Percentiles rank a stretch among this genome's conserved stretches.
Evolutionary conservation across 2,888 invertebrate genomes (phyloP).

Genomic region (Galerucella pusilla): DNA sequence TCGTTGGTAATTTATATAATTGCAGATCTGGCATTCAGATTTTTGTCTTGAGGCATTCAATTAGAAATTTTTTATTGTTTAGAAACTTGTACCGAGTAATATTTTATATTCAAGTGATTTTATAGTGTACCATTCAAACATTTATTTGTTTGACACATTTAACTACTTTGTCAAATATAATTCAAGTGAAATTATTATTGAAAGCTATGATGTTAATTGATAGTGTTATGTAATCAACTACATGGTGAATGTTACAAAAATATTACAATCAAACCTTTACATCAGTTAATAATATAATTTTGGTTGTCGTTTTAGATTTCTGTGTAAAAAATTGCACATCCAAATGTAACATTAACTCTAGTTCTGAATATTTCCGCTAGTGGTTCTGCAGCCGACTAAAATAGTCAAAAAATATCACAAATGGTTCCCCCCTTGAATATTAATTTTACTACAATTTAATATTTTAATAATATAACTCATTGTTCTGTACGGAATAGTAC

Average conservation of each 20-base stretch:
- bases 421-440: no score
- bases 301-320: no score
- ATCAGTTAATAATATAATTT: no score
- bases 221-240: neutral
- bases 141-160: constrained; percentile 13
- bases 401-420: no score
- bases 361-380: no score
- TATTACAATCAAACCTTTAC: neutral
- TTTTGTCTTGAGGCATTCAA: constrained; percentile 16
- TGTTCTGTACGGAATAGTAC: no score
- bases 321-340: no score
- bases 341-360: no score
- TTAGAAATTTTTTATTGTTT: constrained; percentile 19
- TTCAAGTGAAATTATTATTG: neutral
- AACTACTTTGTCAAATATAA: constrained; percentile 5
- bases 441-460: no score
- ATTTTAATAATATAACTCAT: no score
- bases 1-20: constrained; percentile 53
- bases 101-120: constrained; percentile 13
- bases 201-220: constrained; percentile 1
- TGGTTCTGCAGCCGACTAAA: no score
- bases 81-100: constrained; percentile 8
- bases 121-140: constrained; percentile 1
- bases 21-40: constrained; percentile 45
- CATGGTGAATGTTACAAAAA: neutral